A percentile compares a stretch with the other conserved stretches of the same genome.
Conservation (phyloP, 2,113 vertebrate genomes). For the Haliaeetus leucogaster region DNA sequence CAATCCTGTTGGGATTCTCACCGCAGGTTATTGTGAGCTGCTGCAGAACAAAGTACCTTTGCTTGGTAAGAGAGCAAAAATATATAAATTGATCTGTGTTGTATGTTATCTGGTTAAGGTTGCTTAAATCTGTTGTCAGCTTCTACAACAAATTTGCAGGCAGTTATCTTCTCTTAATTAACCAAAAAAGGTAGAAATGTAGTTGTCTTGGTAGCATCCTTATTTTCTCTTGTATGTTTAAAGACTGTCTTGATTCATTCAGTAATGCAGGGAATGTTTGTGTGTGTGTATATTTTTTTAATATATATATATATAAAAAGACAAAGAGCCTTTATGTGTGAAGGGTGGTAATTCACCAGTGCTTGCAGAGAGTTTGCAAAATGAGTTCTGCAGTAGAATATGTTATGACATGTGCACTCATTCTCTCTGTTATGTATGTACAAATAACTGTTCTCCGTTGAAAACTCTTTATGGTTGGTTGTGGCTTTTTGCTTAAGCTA, state of each 20-base stretch:
- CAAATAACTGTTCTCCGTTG: background rate
- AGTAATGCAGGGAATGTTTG: background rate
- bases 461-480: background rate
- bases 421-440: background rate
- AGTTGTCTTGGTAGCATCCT: background rate
- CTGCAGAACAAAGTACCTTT: slow-evolving; percentile 98
- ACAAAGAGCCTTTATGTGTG: background rate
- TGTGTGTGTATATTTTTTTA: background rate
- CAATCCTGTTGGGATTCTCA: slow-evolving; percentile 94
- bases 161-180: background rate
- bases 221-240: background rate
- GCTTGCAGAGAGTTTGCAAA: background rate
- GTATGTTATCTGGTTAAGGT: background rate
- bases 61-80: slow-evolving; percentile 82
- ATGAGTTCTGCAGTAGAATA: background rate
- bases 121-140: background rate
- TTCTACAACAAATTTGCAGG: background rate
- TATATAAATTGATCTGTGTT: background rate
- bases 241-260: background rate
- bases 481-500: background rate
- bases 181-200: background rate
- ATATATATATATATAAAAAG: background rate
- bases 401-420: background rate
- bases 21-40: slow-evolving; percentile 92
- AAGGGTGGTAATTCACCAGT: background rate